Base-by-base conservation (phyloP, 2,888 invertebrate genomes). In the Crocallis elinguaria region DNA sequence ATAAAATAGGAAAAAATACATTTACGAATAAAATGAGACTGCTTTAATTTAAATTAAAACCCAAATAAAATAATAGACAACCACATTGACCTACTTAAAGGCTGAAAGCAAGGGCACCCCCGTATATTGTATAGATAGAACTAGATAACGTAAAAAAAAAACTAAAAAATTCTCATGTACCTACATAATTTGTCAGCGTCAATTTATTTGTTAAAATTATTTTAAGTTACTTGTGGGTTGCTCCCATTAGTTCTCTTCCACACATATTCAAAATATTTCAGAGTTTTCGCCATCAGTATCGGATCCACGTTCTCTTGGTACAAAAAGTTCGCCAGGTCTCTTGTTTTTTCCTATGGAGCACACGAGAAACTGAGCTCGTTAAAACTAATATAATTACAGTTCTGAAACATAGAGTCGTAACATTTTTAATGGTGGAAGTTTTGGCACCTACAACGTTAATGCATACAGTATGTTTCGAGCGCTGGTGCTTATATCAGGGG, bases 231-330 rank as follows among this genome's bases (percentile, higher is more conserved):
- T 75, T 92, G 92, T 9, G 91, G 86, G 55, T 90, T 84, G 61
- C 89, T 88, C 6, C 92, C 92, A 45, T 87, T 86, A 1, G 92
- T 92, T 63, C 92, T 81, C 60, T 88, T 90, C 92, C 92, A 92
- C 32, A 89, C 85, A 64, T 92, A 92, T 68, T 92, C 90, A 49
- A 92, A 90, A 74, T 92, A 92, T 64, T 85, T 86, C 66, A 89
- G 62, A 19, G 92, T 85, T 77, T 86, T 89, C 41, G 71, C 71
- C 7, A 84, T 86, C 9, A 90, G 74, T 33, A 70, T 66, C 0
- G 85, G 84, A 60, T 91, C 87, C 35, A 90, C 88, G 51, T 89
- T 89, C 69, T 84, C 75, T 65, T 89, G 86, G 60, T 86, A 89
- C 60, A 91, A 69, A 75, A 91, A 91, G 75, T 90, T 84, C 7